Percentiles rank a stretch among this genome's conserved stretches.
These are phyloP conservation scores for Mugil cephalus DNA, from an alignment of 2,113 vertebrate species.

Conservation along the genomic window DNA sequence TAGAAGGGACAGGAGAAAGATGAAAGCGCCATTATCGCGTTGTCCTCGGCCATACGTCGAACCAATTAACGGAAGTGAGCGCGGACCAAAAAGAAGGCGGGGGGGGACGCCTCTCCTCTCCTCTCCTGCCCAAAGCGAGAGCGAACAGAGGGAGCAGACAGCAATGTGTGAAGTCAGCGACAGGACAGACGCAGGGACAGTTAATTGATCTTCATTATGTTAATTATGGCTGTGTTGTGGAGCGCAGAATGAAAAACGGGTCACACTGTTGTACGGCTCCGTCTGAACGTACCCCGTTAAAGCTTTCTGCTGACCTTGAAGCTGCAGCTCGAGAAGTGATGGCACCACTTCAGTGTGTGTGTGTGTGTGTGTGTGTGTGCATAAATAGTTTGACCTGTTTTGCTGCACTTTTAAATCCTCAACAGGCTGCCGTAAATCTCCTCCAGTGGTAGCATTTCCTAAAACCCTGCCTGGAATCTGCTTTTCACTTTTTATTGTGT, in stretches of 20 bases:
- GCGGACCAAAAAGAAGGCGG: neutral
- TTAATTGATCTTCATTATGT: constrained; percentile 85
- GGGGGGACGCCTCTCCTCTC: neutral
- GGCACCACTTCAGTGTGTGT: constrained; percentile 4
- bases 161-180: constrained; percentile 50
- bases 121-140: constrained; percentile 10
- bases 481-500: neutral
- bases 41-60: constrained; percentile 48
- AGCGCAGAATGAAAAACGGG: constrained; percentile 63
- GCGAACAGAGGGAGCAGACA: constrained; percentile 26
- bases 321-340: constrained; percentile 28
- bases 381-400: constrained; percentile 33
- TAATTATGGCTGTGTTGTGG: constrained; percentile 78
- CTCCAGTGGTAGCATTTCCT: neutral
- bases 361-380: neutral
- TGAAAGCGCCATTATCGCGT: constrained; percentile 66
- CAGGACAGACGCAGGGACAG: constrained; percentile 52
- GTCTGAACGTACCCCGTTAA: constrained; percentile 29
- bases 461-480: neutral
- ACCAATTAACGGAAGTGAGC: constrained; percentile 61
- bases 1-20: constrained; percentile 60
- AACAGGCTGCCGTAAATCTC: neutral
- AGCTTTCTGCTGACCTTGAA: constrained; percentile 76
- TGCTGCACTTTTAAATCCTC: constrained; percentile 14
- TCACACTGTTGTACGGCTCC: constrained; percentile 37